These are phyloP conservation scores for Stylophora pistillata DNA, from an alignment of 64 coral and sea anemone genomes.

Conservation along the genomic window DNA sequence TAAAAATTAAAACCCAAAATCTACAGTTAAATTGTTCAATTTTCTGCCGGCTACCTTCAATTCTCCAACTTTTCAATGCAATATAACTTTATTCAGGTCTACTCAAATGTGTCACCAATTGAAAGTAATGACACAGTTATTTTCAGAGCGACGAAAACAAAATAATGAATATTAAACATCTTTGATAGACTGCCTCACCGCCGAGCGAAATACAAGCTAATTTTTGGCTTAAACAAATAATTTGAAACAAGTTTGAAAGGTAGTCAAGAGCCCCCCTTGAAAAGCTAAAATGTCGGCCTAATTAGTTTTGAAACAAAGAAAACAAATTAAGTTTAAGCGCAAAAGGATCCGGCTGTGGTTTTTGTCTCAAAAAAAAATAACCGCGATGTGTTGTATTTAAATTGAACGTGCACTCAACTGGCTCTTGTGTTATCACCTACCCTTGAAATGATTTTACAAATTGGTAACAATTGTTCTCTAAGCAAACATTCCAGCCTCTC, in stretches of 20 bases:
- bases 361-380: not conserved
- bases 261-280: not conserved
- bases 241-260: not conserved
- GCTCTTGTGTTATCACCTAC: not conserved
- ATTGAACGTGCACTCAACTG: not conserved
- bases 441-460: not conserved
- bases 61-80: not conserved
- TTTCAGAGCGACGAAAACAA: not conserved
- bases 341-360: not conserved
- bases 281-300: not conserved
- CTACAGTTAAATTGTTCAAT: not conserved
- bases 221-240: not conserved
- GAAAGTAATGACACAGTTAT: no score
- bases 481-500: constrained; percentile 4
- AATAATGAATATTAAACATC: not conserved
- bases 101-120: not conserved
- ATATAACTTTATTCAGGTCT: not conserved
- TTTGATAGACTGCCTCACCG: not conserved
- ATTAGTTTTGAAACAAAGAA: not conserved
- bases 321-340: not conserved
- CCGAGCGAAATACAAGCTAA: not conserved
- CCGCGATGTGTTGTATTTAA: constrained; percentile 7
- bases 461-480: not conserved
- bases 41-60: not conserved
- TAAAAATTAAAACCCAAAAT: not conserved